phyloP scores from a whole-genome alignment of 2,888 invertebrate genomes.

The Synergus gifuensis region DNA sequence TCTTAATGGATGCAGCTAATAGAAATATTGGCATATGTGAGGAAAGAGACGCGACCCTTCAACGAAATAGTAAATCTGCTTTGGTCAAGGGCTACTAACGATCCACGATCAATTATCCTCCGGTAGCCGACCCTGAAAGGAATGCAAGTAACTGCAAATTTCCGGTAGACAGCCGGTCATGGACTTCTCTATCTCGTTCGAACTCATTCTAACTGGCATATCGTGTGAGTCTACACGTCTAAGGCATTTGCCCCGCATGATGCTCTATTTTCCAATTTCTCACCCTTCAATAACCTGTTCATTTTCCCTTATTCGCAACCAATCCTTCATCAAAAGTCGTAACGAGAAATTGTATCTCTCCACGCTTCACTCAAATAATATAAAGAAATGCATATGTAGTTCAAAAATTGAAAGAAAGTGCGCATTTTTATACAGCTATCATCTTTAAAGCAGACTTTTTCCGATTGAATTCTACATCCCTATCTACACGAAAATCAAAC shows the following conservation, averaged over 20 bases:
- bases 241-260: conserved; percentile 47
- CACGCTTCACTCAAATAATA: background rate
- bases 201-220: conserved; percentile 47
- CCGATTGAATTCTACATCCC: background rate
- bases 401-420: too few relatives aligned
- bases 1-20: background rate
- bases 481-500: background rate
- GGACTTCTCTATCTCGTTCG: conserved; percentile 55
- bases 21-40: conserved; percentile 13
- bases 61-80: conserved; percentile 48
- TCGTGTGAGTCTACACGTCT: conserved; percentile 26
- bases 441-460: background rate
- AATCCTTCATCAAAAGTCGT: conserved; percentile 8
- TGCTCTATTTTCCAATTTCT: conserved; percentile 49
- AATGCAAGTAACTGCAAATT: conserved; percentile 74
- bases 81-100: conserved; percentile 53
- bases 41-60: conserved; percentile 18
- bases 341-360: background rate
- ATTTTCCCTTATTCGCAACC: background rate
- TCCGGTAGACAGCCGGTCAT: conserved; percentile 64
- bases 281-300: background rate
- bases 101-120: conserved; percentile 55
- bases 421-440: background rate
- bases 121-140: conserved; percentile 66
- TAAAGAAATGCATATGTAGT: too few relatives aligned